These are phyloP conservation scores for Chrysolophus pictus DNA, from an alignment of 2,797 vertebrate genomes.

Conservation along the genomic window DNA sequence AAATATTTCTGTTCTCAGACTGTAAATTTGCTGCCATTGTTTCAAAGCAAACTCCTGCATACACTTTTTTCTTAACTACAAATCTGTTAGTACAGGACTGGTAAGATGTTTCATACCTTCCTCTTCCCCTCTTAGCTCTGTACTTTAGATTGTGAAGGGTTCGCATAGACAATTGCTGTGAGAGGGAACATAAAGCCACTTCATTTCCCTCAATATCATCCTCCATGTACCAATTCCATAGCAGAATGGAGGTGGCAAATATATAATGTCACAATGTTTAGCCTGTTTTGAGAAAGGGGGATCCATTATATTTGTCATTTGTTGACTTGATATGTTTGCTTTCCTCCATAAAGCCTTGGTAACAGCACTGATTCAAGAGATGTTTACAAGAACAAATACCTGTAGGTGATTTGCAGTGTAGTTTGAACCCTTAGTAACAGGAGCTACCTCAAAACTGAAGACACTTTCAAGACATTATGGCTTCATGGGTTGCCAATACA, in stretches of 20 bases:
- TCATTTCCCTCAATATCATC: neutral
- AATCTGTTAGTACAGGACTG: neutral
- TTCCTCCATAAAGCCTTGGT: neutral
- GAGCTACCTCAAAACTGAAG: neutral
- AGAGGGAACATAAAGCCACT: neutral
- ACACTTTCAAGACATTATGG: neutral
- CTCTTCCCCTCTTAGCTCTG: neutral
- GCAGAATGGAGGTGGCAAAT: neutral
- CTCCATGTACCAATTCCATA: neutral
- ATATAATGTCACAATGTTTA: neutral
- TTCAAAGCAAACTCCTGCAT: neutral
- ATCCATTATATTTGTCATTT: neutral
- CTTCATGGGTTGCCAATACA: neutral
- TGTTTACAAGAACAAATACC: neutral
- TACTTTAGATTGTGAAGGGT: neutral
- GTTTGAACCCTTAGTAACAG: conserved; percentile 12
- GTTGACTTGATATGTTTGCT: neutral
- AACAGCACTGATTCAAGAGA: neutral
- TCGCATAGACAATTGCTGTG: neutral
- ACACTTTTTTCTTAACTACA: neutral
- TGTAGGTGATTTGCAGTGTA: neutral
- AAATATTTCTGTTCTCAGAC: neutral
- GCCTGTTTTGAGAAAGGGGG: neutral
- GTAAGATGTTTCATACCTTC: neutral
- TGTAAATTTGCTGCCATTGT: neutral